Percentiles rank a stretch among this genome's conserved stretches.
These are phyloP conservation scores for Myiozetetes cayanensis DNA, from an alignment of 2,113 vertebrate species.

Conservation along the genomic window DNA sequence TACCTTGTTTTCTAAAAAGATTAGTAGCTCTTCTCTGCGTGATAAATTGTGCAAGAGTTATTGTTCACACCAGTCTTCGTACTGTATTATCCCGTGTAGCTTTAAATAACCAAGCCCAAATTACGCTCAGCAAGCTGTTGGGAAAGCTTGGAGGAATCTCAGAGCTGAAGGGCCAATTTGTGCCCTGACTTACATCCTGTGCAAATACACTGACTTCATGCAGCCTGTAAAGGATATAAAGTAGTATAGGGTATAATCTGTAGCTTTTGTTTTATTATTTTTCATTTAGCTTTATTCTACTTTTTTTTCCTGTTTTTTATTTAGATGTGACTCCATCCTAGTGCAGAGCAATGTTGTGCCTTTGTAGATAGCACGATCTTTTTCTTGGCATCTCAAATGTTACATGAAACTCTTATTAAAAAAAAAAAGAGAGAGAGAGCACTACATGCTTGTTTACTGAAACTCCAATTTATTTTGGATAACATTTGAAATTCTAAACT, in stretches of 20 bases:
- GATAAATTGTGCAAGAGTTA: conserved; percentile 80
- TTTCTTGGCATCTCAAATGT: neutral
- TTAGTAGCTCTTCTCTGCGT: conserved; percentile 77
- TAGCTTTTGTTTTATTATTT: neutral
- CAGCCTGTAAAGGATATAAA: neutral
- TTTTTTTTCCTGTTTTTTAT: neutral
- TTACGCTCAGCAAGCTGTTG: conserved; percentile 66
- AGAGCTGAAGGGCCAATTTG: conserved; percentile 51
- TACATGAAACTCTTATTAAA: neutral
- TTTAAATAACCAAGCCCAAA: conserved; percentile 77
- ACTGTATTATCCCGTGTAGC: conserved; percentile 67
- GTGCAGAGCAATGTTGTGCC: neutral
- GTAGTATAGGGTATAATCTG: neutral
- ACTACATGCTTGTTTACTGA: neutral
- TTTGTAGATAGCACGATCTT: neutral
- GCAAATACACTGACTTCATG: neutral
- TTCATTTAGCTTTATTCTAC: neutral
- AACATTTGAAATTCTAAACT: neutral
- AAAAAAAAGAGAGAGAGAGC: neutral
- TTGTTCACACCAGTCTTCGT: conserved; percentile 68
- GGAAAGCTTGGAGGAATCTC: conserved; percentile 61
- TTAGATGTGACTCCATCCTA: neutral
- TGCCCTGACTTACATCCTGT: conserved; percentile 47
- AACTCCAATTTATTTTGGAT: neutral
- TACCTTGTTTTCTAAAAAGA: conserved; percentile 80